phyloP scores from a whole-genome alignment of 2,797 vertebrate genomes.

The Sebastes aleutianus region DNA sequence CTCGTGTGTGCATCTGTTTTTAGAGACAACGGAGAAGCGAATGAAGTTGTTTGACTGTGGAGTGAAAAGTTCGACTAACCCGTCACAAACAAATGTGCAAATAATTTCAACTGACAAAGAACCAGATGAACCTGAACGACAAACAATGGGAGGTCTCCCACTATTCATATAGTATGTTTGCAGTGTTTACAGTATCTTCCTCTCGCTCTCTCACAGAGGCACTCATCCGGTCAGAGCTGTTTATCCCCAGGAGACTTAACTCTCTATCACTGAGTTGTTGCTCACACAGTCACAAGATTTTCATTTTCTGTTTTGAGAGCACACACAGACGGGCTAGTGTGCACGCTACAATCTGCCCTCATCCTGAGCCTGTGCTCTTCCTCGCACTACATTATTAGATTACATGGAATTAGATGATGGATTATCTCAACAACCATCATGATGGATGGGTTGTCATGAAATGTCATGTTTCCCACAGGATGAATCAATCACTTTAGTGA shows the following conservation, averaged over 20 bases:
- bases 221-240: not conserved
- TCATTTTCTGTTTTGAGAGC: conserved; percentile 13
- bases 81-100: no score
- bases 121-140: not conserved
- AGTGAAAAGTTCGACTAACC: no score
- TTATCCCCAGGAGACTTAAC: not conserved
- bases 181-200: not conserved
- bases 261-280: not conserved
- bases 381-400: not conserved
- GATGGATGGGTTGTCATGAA: not conserved
- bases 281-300: conserved; percentile 37
- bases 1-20: no score
- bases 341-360: not conserved
- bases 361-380: not conserved
- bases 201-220: not conserved
- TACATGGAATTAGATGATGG: not conserved
- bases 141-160: not conserved
- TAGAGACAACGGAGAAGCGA: no score
- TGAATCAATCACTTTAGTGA: not conserved
- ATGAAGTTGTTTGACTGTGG: no score
- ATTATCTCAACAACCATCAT: not conserved
- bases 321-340: conserved; percentile 6
- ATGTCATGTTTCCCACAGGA: not conserved
- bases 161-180: not conserved
- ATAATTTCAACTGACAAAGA: no score